Percentiles rank a stretch among this genome's conserved stretches.
Conservation (phyloP, 2,888 invertebrate species). For the Morinoia aosen region DNA sequence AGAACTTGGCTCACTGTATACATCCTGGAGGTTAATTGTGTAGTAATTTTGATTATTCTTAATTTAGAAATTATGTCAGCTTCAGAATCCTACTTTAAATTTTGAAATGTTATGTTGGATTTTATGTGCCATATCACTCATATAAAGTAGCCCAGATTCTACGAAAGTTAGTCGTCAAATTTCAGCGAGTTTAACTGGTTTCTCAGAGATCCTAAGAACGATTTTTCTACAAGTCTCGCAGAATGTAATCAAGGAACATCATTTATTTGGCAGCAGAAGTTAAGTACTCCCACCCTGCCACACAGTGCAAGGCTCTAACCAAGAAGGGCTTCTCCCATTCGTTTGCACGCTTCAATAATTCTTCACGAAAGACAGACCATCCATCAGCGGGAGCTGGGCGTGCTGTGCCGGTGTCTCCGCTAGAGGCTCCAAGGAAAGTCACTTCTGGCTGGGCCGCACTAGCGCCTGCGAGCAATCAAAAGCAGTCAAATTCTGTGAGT, state of each 20-base stretch:
- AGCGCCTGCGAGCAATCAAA: neutral
- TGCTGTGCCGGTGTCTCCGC: neutral
- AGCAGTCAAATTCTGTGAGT: conserved; percentile 12
- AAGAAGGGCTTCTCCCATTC: neutral
- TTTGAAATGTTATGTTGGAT: too few relatives aligned
- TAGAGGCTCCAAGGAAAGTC: neutral
- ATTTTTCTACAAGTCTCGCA: neutral
- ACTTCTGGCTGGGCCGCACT: neutral
- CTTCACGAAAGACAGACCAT: conserved; percentile 9
- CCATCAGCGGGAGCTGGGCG: neutral
- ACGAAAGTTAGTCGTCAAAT: neutral
- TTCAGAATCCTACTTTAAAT: too few relatives aligned
- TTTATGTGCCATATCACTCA: neutral
- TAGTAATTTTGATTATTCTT: too few relatives aligned
- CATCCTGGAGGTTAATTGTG: too few relatives aligned
- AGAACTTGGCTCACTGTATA: too few relatives aligned
- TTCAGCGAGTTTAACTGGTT: neutral
- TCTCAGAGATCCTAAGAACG: neutral
- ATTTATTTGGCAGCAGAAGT: neutral
- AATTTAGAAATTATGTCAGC: too few relatives aligned
- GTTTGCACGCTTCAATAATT: neutral
- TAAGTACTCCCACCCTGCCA: neutral
- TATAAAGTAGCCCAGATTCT: neutral
- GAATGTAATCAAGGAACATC: neutral
- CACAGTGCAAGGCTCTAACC: neutral